Conservation (phyloP, 2,797 vertebrate genomes). For the Chelidonichthys spinosus region DNA sequence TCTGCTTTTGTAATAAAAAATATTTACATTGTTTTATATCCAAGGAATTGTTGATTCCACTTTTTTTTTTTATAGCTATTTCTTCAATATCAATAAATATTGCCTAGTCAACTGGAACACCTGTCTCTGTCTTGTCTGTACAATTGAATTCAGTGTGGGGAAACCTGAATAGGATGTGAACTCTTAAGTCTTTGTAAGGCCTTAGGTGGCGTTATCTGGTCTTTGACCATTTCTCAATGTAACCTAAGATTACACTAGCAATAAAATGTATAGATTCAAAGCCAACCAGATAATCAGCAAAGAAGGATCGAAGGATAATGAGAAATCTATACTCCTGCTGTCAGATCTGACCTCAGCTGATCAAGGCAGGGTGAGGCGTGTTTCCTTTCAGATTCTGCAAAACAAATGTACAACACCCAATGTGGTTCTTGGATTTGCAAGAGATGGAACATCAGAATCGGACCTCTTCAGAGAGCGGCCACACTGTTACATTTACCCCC, state of each 20-base stretch:
- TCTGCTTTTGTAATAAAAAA: too few species aligned
- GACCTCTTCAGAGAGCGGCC: not conserved
- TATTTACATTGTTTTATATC: too few species aligned
- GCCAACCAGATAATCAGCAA: not conserved
- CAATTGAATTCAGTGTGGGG: too few species aligned
- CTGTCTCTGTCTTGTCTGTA: too few species aligned
- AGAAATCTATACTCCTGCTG: conserved; percentile 10
- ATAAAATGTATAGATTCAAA: not conserved
- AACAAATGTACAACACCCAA: not conserved
- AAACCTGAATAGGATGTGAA: too few species aligned
- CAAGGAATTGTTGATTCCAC: too few species aligned
- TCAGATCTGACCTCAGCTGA: conserved; percentile 23
- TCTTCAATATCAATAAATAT: too few species aligned
- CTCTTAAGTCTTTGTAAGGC: too few species aligned
- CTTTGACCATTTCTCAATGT: too few species aligned
- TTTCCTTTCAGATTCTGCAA: conserved; percentile 11
- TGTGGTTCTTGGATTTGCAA: not conserved
- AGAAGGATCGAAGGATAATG: conserved; percentile 11
- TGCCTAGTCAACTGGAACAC: too few species aligned
- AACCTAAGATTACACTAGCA: not conserved
- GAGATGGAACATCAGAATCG: conserved; percentile 10
- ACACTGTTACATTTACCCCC: conserved; percentile 12
- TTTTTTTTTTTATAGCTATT: too few species aligned
- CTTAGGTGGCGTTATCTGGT: too few species aligned
- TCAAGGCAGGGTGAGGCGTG: not conserved